Evolutionary conservation across 2,797 vertebrate species (phyloP).

Genomic region (Ctenochaetus hawaiiensis): DNA sequence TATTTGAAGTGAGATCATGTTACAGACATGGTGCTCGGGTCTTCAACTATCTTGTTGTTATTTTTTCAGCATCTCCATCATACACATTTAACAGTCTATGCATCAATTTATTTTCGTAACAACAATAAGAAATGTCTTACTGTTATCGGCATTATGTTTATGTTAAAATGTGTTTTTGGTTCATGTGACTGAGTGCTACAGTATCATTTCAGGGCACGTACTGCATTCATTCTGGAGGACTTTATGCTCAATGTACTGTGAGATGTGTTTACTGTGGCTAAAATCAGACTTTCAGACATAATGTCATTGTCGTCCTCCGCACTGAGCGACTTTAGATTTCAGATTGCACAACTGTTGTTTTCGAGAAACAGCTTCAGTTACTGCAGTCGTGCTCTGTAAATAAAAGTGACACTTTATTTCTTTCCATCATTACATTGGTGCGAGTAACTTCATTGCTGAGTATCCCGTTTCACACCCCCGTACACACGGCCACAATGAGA

Average conservation of each 20-base stretch:
- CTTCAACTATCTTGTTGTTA: neutral
- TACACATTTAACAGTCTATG: neutral
- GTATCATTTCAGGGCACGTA: slow-evolving; percentile 2
- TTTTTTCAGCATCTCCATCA: neutral
- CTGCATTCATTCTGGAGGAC: slow-evolving; percentile 30
- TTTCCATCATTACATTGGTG: slow-evolving; percentile 68
- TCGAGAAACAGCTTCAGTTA: slow-evolving; percentile 61
- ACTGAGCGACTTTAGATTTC: slow-evolving; percentile 34
- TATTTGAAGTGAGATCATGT: slow-evolving; percentile 1
- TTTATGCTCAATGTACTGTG: slow-evolving; percentile 33
- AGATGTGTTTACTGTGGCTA: slow-evolving; percentile 65
- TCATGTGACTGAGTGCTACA: too few species aligned
- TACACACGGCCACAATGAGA: slow-evolving; percentile 78
- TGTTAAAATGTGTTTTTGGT: too few species aligned
- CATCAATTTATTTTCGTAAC: neutral
- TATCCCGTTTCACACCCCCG: slow-evolving; percentile 67
- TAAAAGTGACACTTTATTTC: slow-evolving; percentile 74
- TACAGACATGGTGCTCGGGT: neutral
- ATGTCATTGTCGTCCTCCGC: slow-evolving; percentile 39
- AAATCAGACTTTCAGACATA: slow-evolving; percentile 52
- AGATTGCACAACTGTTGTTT: slow-evolving; percentile 72
- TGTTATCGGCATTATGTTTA: too few species aligned
- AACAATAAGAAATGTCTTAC: too few species aligned
- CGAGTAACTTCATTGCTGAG: slow-evolving; percentile 69
- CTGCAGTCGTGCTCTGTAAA: slow-evolving; percentile 65